A percentile compares a stretch with the other conserved stretches of the same genome.
Evolutionary conservation across 2,797 vertebrate genomes (phyloP).

Genomic region (Halcyon leucocephala): DNA sequence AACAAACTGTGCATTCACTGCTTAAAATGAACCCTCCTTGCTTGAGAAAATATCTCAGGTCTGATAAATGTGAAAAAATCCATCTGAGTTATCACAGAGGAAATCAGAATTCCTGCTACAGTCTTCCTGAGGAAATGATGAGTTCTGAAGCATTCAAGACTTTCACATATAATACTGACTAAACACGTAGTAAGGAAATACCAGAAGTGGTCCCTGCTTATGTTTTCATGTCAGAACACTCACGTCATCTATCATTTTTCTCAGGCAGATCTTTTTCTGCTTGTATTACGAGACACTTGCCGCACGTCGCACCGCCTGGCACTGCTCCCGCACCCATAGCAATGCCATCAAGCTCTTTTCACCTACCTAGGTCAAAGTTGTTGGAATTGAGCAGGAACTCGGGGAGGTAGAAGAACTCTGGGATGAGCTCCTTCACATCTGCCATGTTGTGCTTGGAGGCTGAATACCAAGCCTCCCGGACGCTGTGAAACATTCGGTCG

Average conservation of each 20-base stretch:
- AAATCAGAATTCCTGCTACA: neutral
- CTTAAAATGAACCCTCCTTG: neutral
- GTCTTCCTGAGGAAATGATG: neutral
- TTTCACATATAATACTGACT: neutral
- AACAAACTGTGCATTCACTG: neutral
- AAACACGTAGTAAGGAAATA: neutral
- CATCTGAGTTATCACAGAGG: neutral
- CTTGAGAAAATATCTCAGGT: neutral
- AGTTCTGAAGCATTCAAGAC: neutral
- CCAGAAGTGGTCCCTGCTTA: neutral
- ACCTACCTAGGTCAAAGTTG: conserved; percentile 94
- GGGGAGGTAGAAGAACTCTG: conserved; percentile 97
- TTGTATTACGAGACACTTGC: fast-evolving
- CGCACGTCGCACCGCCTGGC: neutral
- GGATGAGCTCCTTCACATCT: conserved; percentile 98
- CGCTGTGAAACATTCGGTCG: conserved; percentile 98
- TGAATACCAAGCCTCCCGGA: conserved; percentile 95
- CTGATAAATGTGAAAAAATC: neutral
- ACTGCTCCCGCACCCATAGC: fast-evolving
- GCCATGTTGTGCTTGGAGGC: conserved; percentile 99
- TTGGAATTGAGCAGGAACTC: conserved; percentile 98
- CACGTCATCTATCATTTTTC: neutral
- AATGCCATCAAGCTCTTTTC: neutral
- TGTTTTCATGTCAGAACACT: neutral
- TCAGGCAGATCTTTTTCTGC: neutral